Percentiles rank a stretch among this genome's conserved stretches.
These are phyloP conservation scores for Bombus confusus DNA, from an alignment of 1,140 invertebrate genomes.

Conservation along the genomic window DNA sequence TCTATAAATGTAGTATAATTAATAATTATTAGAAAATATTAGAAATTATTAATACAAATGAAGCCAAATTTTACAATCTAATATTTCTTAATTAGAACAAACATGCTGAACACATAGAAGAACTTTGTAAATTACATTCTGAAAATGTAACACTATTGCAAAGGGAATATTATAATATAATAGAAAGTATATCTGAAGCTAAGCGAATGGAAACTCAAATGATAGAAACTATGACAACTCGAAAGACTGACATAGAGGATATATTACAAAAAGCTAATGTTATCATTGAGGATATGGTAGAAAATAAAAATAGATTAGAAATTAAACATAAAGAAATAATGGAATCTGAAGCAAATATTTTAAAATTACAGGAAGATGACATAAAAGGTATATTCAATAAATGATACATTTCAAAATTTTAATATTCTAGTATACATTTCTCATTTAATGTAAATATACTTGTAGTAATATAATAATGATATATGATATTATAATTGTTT, in stretches of 20 bases:
- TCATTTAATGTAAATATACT: background rate
- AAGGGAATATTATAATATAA: constrained; percentile 74
- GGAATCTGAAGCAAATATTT: constrained; percentile 62
- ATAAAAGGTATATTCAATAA: constrained; percentile 70
- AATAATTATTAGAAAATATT: background rate
- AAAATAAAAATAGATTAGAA: constrained; percentile 70
- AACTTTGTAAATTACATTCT: constrained; percentile 72
- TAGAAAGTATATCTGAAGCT: constrained; percentile 75
- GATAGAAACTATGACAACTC: constrained; percentile 70
- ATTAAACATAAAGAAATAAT: constrained; percentile 64
- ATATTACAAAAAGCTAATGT: constrained; percentile 72
- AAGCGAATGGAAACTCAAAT: constrained; percentile 75
- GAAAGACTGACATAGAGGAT: constrained; percentile 71
- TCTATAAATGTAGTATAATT: background rate
- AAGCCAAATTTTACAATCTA: background rate
- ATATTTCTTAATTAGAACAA: constrained; percentile 67
- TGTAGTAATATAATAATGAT: background rate
- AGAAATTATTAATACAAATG: background rate
- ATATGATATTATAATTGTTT: background rate
- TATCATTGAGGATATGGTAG: constrained; percentile 68
- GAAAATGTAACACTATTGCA: constrained; percentile 73
- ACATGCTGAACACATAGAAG: constrained; percentile 66
- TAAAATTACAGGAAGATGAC: constrained; percentile 73
- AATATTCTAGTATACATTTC: background rate
- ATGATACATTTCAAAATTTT: constrained; percentile 11